phyloP scores from a whole-genome alignment of 2,888 invertebrate species.

The Nipponacmea schrenckii region DNA sequence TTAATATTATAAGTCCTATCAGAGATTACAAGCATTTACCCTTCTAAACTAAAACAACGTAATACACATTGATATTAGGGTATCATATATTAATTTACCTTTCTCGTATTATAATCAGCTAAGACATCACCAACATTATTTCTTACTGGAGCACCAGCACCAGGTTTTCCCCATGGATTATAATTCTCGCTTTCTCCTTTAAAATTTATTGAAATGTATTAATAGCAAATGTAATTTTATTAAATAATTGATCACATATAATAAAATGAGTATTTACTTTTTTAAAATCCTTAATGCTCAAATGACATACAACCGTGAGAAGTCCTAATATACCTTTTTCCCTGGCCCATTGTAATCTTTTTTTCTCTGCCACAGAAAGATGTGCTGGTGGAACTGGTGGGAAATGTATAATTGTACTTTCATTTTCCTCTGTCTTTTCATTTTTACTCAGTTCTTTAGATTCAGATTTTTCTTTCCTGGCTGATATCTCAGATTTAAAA shows the following conservation, averaged over 20 bases:
- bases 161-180: conserved; percentile 79
- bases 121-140: conserved; percentile 50
- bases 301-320: no score
- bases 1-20: no score
- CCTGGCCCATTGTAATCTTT: conserved; percentile 91
- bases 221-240: no score
- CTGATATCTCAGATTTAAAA: conserved; percentile 7
- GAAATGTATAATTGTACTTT: conserved; percentile 36
- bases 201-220: no score
- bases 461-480: conserved; percentile 20
- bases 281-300: no score
- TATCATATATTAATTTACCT: not conserved
- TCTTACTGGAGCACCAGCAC: conserved; percentile 65
- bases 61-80: no score
- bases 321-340: conserved; percentile 92
- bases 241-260: no score
- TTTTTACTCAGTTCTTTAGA: conserved; percentile 18
- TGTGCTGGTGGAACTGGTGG: conserved; percentile 50
- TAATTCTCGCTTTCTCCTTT: conserved; percentile 64
- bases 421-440: conserved; percentile 21
- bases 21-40: no score
- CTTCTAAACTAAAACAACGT: no score
- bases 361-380: conserved; percentile 78
- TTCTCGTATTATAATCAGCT: conserved; percentile 53
- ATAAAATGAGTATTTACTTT: no score